phyloP scores from a whole-genome alignment of 1,140 invertebrate species.

The Drosophila willistoni region DNA sequence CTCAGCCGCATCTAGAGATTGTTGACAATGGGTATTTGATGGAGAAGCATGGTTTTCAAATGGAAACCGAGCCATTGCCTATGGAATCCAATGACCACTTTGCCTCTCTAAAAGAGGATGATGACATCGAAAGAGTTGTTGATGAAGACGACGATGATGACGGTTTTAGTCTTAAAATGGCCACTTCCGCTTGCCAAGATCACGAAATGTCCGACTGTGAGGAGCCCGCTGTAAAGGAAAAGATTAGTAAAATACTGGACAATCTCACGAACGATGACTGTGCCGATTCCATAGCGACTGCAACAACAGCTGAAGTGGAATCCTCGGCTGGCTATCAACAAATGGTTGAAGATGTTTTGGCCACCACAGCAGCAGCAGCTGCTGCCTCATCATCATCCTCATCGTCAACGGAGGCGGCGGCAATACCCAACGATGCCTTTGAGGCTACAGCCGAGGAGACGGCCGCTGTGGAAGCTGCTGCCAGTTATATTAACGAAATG shows the following conservation, averaged over 20 bases:
- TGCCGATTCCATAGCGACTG: constrained; percentile 64
- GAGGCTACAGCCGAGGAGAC: constrained; percentile 50
- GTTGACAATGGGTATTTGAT: constrained; percentile 46
- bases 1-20: constrained; percentile 47
- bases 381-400: constrained; percentile 12
- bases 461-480: constrained; percentile 54
- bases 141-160: constrained; percentile 78
- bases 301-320: constrained; percentile 61
- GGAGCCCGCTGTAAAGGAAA: constrained; percentile 78
- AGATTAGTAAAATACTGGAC: constrained; percentile 80
- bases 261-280: constrained; percentile 81
- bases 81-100: constrained; percentile 34
- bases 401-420: not conserved
- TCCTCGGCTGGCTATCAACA: constrained; percentile 64
- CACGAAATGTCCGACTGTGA: constrained; percentile 79
- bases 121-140: constrained; percentile 45
- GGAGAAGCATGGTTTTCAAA: constrained; percentile 60
- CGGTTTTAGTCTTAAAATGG: constrained; percentile 76
- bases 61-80: constrained; percentile 9
- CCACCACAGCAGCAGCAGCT: constrained; percentile 49
- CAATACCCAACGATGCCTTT: constrained; percentile 38
- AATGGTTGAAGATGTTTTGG: constrained; percentile 72
- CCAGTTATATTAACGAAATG: constrained; percentile 76
- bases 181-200: constrained; percentile 63
- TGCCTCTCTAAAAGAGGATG: constrained; percentile 26